phyloP scores from a whole-genome alignment of 2,888 invertebrate genomes.

The Crematogaster levior region DNA sequence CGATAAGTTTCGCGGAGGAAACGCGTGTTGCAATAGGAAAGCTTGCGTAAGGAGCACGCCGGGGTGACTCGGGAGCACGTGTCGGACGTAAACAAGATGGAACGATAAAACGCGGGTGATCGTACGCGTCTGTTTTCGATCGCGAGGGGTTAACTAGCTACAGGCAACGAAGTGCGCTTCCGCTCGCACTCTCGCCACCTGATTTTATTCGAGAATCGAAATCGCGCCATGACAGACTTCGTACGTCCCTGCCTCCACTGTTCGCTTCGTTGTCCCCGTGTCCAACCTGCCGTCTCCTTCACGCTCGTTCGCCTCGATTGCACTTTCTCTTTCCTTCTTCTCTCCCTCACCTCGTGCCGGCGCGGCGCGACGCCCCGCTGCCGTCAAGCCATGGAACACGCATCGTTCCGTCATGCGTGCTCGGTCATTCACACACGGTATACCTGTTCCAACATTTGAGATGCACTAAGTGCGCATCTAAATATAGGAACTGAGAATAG shows the following conservation, averaged over 20 bases:
- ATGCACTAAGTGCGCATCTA: constrained; percentile 76
- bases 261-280: constrained; percentile 73
- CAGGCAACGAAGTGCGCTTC: no score
- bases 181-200: background rate
- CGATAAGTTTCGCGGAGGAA: background rate
- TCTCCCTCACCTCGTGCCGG: constrained; percentile 53
- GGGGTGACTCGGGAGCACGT: background rate
- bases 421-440: constrained; percentile 81
- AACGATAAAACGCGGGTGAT: no score
- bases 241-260: constrained; percentile 70
- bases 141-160: background rate
- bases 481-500: constrained; percentile 71
- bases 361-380: constrained; percentile 55
- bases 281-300: constrained; percentile 67
- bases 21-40: background rate
- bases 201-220: background rate
- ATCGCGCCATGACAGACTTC: background rate
- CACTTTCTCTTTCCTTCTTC: constrained; percentile 65
- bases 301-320: constrained; percentile 53
- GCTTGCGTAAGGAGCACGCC: background rate
- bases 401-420: constrained; percentile 70
- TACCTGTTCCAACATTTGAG: constrained; percentile 76
- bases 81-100: background rate
- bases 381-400: constrained; percentile 69
- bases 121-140: background rate